phyloP scores from a whole-genome alignment of 2,888 invertebrate species.

The Lepas anatifera region DNA sequence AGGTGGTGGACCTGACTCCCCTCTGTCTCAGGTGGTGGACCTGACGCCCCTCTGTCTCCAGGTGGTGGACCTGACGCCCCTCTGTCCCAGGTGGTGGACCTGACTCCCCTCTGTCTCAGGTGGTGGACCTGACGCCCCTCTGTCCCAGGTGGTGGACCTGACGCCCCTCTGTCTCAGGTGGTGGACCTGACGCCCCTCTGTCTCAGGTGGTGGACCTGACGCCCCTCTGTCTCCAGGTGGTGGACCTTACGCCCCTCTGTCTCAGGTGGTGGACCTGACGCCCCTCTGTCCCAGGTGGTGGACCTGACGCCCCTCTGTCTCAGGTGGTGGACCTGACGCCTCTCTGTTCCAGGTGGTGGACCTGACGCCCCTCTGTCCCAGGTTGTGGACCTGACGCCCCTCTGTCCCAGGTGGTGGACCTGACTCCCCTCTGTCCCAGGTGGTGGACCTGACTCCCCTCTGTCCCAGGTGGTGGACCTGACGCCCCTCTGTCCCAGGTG shows the following conservation, averaged over 20 bases:
- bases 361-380: neutral
- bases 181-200: too few species aligned
- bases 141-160: neutral
- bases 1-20: too few species aligned
- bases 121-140: slow-evolving; percentile 20
- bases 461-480: neutral
- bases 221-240: too few species aligned
- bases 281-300: neutral
- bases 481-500: slow-evolving; percentile 30
- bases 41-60: too few species aligned
- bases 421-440: slow-evolving; percentile 30
- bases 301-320: neutral
- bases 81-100: neutral
- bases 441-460: slow-evolving; percentile 19
- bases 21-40: too few species aligned
- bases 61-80: neutral
- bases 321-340: slow-evolving; percentile 22
- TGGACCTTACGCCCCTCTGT: neutral
- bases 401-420: slow-evolving; percentile 37
- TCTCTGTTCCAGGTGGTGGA: neutral
- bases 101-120: neutral
- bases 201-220: too few species aligned
- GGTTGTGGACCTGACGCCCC: slow-evolving; percentile 40
- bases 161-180: too few species aligned
- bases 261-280: neutral